Percentiles rank a stretch among this genome's conserved stretches.
Conservation (phyloP, 2,797 vertebrate species). For the Pseudopleuronectes americanus region DNA sequence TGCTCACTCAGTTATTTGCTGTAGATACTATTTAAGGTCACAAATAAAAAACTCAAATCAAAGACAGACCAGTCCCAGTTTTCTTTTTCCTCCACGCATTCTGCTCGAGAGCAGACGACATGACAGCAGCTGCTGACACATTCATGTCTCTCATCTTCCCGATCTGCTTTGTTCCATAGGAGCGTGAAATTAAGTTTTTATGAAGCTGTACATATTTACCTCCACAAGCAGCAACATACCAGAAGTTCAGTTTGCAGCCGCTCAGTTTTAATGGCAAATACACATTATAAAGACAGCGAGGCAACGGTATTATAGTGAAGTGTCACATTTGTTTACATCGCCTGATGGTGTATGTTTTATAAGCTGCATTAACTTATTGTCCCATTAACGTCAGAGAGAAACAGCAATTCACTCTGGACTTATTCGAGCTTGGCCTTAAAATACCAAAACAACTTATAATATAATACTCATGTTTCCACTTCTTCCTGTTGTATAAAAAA, state of each 20-base stretch:
- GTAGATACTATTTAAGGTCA: constrained; percentile 29
- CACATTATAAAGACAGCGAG: neutral
- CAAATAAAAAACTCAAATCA: constrained; percentile 38
- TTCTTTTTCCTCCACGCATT: neutral
- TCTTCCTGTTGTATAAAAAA: no score
- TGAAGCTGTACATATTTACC: neutral
- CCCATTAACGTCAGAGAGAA: neutral
- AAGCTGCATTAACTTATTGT: neutral
- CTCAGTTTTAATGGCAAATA: neutral
- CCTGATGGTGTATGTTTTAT: neutral
- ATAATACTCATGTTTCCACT: no score
- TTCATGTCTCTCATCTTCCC: constrained; percentile 11
- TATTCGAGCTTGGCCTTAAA: no score
- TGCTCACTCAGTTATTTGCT: constrained; percentile 33
- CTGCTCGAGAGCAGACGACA: neutral
- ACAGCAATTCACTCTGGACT: no score
- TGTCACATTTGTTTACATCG: neutral
- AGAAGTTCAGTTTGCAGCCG: neutral
- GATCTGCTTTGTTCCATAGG: constrained; percentile 11
- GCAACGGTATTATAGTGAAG: neutral
- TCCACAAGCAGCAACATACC: neutral
- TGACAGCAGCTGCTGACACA: constrained; percentile 19
- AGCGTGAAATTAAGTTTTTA: constrained; percentile 49
- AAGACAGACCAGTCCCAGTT: constrained; percentile 9
- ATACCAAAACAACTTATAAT: no score